A percentile compares a stretch with the other conserved stretches of the same genome.
Evolutionary conservation across 2,797 vertebrate species (phyloP).

Genomic region (Acanthornis magna): DNA sequence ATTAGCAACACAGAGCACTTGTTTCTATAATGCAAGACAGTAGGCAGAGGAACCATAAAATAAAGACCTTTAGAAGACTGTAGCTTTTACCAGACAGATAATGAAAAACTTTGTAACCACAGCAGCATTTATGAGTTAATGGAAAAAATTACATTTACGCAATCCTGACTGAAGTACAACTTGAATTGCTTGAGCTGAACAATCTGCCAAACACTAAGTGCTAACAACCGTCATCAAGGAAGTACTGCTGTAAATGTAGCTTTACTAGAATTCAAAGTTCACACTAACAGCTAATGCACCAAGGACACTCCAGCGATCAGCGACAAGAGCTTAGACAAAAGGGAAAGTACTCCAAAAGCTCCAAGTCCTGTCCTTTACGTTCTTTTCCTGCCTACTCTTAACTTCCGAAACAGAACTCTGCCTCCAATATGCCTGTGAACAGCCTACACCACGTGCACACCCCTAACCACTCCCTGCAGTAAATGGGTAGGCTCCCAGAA

Average conservation of each 20-base stretch:
- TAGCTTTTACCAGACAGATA: background rate
- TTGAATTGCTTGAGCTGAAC: background rate
- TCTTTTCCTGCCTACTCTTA: background rate
- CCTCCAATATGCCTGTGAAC: fast-evolving
- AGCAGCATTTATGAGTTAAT: background rate
- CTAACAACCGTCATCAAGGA: background rate
- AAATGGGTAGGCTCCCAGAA: background rate
- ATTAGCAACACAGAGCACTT: background rate
- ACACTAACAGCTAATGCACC: background rate
- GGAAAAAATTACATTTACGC: background rate
- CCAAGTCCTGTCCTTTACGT: fast-evolving
- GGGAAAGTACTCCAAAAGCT: background rate
- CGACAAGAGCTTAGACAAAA: fast-evolving
- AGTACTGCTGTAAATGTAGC: background rate
- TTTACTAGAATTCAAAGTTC: slow-evolving; percentile 11
- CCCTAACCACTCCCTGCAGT: background rate
- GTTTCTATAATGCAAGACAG: background rate
- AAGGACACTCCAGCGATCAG: background rate
- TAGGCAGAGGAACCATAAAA: background rate
- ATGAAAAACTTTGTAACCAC: background rate
- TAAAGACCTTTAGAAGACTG: background rate
- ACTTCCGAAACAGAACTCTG: background rate
- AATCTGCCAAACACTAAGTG: background rate
- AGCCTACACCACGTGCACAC: background rate
- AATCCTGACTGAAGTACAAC: slow-evolving; percentile 22